These are phyloP conservation scores for Xestia rhomboidea DNA, from an alignment of 2,888 invertebrate genomes.

Conservation along the genomic window DNA sequence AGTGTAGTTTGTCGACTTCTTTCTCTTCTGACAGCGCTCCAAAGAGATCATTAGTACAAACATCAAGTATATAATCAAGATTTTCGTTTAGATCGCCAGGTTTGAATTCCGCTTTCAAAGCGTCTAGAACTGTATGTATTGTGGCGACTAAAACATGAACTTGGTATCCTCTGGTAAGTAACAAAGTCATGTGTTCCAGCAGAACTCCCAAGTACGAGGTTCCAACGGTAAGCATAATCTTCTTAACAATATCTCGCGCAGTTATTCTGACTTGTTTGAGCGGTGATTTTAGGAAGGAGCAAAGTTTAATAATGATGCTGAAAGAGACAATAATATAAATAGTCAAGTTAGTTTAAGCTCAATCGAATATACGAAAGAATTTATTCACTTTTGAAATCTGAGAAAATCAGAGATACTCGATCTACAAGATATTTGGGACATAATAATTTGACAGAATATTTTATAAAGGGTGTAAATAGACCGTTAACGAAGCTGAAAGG, in stretches of 20 bases:
- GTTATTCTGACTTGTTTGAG: conserved; percentile 95
- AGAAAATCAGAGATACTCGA: not conserved
- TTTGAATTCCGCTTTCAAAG: conserved; percentile 93
- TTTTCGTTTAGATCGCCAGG: conserved; percentile 95
- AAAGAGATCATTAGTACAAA: conserved; percentile 97
- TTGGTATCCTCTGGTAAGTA: conserved; percentile 97
- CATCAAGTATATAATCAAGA: conserved; percentile 94
- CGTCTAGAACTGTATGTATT: conserved; percentile 95
- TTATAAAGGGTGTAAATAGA: too few species aligned
- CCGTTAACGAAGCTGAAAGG: too few species aligned
- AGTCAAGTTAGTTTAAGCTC: not conserved
- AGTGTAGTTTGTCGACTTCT: conserved; percentile 95
- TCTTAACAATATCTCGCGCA: conserved; percentile 97
- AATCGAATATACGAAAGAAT: not conserved
- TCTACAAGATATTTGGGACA: not conserved
- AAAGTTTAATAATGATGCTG: conserved; percentile 96
- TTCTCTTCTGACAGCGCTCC: conserved; percentile 97
- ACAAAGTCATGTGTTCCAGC: conserved; percentile 94
- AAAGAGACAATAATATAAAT: conserved; percentile 64
- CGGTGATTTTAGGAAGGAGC: conserved; percentile 97
- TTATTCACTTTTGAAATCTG: not conserved
- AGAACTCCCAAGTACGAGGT: conserved; percentile 94
- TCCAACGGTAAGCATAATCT: conserved; percentile 96
- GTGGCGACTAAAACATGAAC: conserved; percentile 98
- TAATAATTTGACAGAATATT: not conserved